These are phyloP conservation scores for Pseudochirops cupreus DNA, from an alignment of 2,797 vertebrate species.

Conservation along the genomic window DNA sequence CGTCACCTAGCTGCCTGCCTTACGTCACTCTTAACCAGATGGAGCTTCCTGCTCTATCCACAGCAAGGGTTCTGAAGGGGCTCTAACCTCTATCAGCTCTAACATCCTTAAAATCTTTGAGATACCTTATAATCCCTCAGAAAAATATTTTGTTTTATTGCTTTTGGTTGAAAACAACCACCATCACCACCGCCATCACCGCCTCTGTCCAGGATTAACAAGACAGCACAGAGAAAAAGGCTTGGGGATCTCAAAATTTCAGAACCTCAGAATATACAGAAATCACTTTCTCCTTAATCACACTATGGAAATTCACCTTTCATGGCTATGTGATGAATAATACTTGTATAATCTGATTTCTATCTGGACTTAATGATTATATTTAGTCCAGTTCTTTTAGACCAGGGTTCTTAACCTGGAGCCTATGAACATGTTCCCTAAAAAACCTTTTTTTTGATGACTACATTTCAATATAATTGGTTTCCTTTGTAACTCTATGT, in stretches of 20 bases:
- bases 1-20: no score
- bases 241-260: background rate
- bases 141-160: background rate
- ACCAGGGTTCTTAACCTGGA: background rate
- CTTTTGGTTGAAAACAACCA: background rate
- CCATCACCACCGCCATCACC: no score
- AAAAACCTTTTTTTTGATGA: background rate
- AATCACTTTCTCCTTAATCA: background rate
- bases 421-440: background rate
- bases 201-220: background rate
- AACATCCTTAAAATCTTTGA: background rate
- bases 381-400: background rate
- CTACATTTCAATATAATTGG: background rate
- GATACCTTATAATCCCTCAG: background rate
- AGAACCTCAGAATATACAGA: background rate
- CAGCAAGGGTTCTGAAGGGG: background rate
- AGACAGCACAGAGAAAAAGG: background rate
- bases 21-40: background rate
- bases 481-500: background rate
- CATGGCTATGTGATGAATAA: background rate
- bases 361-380: background rate
- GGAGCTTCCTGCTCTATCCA: background rate
- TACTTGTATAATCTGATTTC: background rate
- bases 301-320: background rate
- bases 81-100: background rate